Base-by-base conservation (phyloP, 2,888 invertebrate genomes). In the Itoplectis maculator region DNA sequence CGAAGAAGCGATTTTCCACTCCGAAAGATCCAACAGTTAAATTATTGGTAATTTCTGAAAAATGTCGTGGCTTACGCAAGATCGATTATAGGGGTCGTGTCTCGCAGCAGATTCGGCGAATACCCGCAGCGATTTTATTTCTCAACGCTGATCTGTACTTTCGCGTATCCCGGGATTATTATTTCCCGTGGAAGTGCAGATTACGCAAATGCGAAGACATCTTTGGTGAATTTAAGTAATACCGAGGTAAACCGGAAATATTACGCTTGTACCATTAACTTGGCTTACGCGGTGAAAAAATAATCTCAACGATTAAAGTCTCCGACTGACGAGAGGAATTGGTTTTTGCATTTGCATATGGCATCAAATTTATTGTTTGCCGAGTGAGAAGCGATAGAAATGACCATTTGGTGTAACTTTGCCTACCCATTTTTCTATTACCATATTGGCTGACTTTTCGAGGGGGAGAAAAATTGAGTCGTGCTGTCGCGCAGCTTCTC, bases 191-290 rank as follows among this genome's bases (percentile, higher is more conserved):
- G 23, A 20, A 66, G 8, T n/a, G 47, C 15, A 66, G 66, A 49
- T 66, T 66, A 66, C 49, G n/a, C 23, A 65, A 65, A 45, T 65
- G 47, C 47, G 29, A 49, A 66, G 47, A 15, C 18, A 5, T 5
- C 23, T 11, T 23, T 11, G 23, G 4, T 42, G 8, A 29, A 29
- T 47, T 23, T 15, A 66, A 66, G 66, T 42, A 37, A 8, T 18
- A 35, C 29, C 23, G 29, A 23, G 56, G 20, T 56, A 63, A 63
- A 42, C 61, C 61, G 37, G 35, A 51, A 37, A 49, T 51, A 68
- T 18, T 37, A 37, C 51, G 15, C 68, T 35, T 37, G 49, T 51
- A 68, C 49, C 68, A 68, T 37, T 68, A 66, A 47, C 66, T 23
- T 47, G 37, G 37, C 37, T 68, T 37, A 37, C 51, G n/a, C n/a